These are phyloP conservation scores for Pygocentrus nattereri DNA, from an alignment of 2,797 vertebrate genomes.

Conservation along the genomic window DNA sequence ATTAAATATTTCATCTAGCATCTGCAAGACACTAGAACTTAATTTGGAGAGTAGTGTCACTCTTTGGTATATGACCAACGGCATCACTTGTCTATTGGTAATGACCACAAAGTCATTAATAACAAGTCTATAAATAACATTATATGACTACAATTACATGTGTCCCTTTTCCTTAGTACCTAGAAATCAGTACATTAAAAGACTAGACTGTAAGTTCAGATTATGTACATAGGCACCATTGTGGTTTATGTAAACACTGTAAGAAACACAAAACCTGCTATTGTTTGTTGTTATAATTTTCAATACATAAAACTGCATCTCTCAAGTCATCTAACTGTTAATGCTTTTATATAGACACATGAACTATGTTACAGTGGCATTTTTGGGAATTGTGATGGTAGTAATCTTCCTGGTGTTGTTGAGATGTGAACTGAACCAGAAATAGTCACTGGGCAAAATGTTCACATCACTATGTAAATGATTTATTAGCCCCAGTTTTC, in stretches of 20 bases:
- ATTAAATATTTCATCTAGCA: neutral
- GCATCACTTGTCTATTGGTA: neutral
- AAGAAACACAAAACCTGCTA: neutral
- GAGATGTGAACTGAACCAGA: neutral
- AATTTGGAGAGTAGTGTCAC: neutral
- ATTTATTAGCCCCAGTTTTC: conserved; percentile 79
- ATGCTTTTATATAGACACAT: neutral
- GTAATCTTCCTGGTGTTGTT: neutral
- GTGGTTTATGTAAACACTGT: too few relatives aligned
- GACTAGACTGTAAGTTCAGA: neutral
- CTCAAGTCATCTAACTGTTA: too few relatives aligned
- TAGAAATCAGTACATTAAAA: neutral
- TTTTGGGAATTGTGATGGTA: neutral
- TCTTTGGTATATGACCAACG: neutral
- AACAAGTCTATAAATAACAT: neutral
- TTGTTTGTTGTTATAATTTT: neutral
- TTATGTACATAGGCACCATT: too few relatives aligned
- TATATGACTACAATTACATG: neutral
- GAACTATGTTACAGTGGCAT: neutral
- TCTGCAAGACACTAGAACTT: neutral
- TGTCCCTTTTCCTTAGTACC: neutral
- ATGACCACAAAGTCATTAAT: too few relatives aligned
- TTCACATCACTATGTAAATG: conserved; percentile 70
- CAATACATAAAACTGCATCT: neutral
- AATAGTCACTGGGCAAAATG: conserved; percentile 6